phyloP scores from a whole-genome alignment of 37 sponge, comb jelly and placozoan genomes.

The Spongia lamella region DNA sequence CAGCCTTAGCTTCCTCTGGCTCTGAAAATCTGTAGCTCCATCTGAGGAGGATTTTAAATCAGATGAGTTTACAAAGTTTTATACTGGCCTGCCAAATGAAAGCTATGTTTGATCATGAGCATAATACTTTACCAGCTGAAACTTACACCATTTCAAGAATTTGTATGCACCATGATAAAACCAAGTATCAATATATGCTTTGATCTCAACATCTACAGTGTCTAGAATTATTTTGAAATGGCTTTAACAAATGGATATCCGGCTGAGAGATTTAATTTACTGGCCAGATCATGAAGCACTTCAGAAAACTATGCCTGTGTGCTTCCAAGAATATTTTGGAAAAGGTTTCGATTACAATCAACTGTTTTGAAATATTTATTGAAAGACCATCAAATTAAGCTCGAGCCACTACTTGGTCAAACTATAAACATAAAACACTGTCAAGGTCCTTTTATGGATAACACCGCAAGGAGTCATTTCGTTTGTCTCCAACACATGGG shows the following conservation, averaged over 20 bases:
- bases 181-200: slow-evolving; percentile 18
- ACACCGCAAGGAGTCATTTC: slow-evolving; percentile 35
- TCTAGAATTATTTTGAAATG: slow-evolving; percentile 33
- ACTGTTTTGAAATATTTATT: slow-evolving; percentile 42
- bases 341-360: slow-evolving; percentile 18
- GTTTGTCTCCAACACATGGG: slow-evolving; percentile 40
- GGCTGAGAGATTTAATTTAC: background rate
- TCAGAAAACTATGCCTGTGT: slow-evolving; percentile 51
- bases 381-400: slow-evolving; percentile 23
- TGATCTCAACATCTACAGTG: slow-evolving; percentile 36
- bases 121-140: no score
- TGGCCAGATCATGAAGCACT: slow-evolving; percentile 67
- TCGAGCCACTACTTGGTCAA: slow-evolving; percentile 28
- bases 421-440: slow-evolving; percentile 50
- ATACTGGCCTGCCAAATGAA: no score
- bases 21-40: no score
- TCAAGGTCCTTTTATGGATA: slow-evolving; percentile 22
- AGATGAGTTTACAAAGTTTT: no score
- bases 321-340: slow-evolving; percentile 19
- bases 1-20: no score
- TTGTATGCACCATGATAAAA: slow-evolving; percentile 52
- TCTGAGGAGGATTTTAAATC: no score
- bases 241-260: background rate
- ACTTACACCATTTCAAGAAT: slow-evolving; percentile 54
- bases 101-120: no score